Conservation (phyloP, 2,797 vertebrate genomes). For the Hypotaenidia okinawae region DNA sequence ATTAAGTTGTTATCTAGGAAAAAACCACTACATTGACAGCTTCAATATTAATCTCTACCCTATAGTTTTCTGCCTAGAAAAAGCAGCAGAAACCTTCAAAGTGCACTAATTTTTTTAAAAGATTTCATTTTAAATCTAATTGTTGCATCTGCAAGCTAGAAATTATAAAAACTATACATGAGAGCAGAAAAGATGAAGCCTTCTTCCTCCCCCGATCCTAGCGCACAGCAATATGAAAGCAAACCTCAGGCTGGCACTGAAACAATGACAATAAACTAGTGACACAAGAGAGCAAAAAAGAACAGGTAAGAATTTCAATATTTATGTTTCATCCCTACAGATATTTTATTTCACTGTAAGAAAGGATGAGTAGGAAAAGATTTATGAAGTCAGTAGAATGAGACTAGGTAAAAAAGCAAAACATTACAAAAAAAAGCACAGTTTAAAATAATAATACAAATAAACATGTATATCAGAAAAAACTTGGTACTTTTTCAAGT, state of each 20-base stretch:
- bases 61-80: neutral
- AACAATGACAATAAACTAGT: neutral
- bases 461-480: neutral
- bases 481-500: neutral
- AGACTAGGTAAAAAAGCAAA: neutral
- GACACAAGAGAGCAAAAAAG: neutral
- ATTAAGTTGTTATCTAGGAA: neutral
- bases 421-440: neutral
- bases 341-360: neutral
- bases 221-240: neutral
- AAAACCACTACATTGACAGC: neutral
- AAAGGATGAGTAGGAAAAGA: neutral
- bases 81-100: neutral
- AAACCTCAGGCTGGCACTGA: neutral
- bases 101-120: neutral
- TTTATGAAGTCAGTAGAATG: neutral
- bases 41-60: neutral
- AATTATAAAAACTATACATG: neutral
- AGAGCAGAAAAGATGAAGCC: neutral
- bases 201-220: accelerated
- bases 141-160: neutral
- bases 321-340: neutral
- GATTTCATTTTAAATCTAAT: neutral
- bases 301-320: neutral
- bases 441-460: neutral